Conservation (phyloP, 2,888 invertebrate species). For the Volucella inanis region DNA sequence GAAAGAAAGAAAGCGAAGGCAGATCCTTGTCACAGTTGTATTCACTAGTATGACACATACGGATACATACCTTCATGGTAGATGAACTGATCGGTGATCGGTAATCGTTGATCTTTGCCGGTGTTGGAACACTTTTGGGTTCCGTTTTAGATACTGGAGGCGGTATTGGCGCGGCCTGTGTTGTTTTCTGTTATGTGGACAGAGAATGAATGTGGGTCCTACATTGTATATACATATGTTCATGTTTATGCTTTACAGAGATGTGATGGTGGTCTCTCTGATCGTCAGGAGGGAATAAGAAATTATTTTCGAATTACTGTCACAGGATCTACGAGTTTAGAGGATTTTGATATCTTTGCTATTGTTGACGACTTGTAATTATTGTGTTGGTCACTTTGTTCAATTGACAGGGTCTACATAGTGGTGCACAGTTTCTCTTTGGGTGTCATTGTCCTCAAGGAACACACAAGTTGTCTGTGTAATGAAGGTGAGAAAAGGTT, state of each 20-base stretch:
- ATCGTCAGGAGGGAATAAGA: slow-evolving; percentile 12
- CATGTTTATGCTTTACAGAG: slow-evolving; percentile 7
- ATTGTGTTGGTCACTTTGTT: slow-evolving; percentile 70
- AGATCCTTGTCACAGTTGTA: slow-evolving; percentile 66
- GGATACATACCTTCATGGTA: slow-evolving; percentile 48
- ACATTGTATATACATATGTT: neutral
- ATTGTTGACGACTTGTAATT: slow-evolving; percentile 66
- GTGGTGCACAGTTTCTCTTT: slow-evolving; percentile 12
- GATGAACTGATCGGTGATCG: slow-evolving; percentile 40
- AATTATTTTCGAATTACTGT: slow-evolving; percentile 71
- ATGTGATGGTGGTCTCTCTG: slow-evolving; percentile 54
- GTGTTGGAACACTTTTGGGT: slow-evolving; percentile 61
- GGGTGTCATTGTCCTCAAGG: neutral
- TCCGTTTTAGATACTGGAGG: slow-evolving; percentile 39
- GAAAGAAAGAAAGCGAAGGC: slow-evolving; percentile 20
- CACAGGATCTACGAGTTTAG: slow-evolving; percentile 69
- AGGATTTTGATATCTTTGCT: slow-evolving; percentile 69
- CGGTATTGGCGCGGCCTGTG: slow-evolving; percentile 63
- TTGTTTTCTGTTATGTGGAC: slow-evolving; percentile 39
- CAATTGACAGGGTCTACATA: slow-evolving; percentile 41
- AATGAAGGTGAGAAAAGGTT: neutral
- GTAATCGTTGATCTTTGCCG: slow-evolving; percentile 61
- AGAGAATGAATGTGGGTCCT: slow-evolving; percentile 13
- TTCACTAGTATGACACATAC: slow-evolving; percentile 50
- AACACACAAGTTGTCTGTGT: neutral